Evolutionary conservation across 2,113 vertebrate genomes (phyloP), one percentile per base, ranked within the genome.

Genomic region (Oncorhynchus gorbuscha): DNA sequence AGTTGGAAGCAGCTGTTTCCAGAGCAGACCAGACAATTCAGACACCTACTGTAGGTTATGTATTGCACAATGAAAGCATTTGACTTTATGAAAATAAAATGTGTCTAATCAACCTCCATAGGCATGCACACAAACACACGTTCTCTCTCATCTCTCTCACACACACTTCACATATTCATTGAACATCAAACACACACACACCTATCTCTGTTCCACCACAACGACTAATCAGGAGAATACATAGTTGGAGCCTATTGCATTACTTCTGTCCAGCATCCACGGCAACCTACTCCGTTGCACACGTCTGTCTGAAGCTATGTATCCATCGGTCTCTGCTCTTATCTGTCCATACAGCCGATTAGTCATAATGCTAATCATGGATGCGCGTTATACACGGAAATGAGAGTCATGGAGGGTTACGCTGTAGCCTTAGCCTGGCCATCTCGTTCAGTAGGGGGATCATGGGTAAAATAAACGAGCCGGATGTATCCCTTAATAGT

Each of bases 311-410:
- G 74, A 78, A 75, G 18, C 32, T 28, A 81, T 73, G 8, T 75
- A 81, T 81, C 79, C 80, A 83, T 83, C 85, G 76, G 69, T 79
- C 79, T 83, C 72, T 32, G 71, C 73, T 83, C 64, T 65, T 16
- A 72, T 66, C 76, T 74, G 72, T 81, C 71, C 71, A 66, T 2
- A 55, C 24, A 73, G 62, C 62, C 76, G 72, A 76, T 83, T 80
- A 62, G 79, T 67, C 83, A 76, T 79, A 74, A 87, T 67, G 80
- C 72, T 30, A 65, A 74, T 82, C 76, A 90, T 83, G 84, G 85
- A 84, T 81, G 81, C 87, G 85, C 87, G 79, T 81, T 78, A 82
- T 85, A 81, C 14, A 76, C 84, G 85, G 77, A 89, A 88, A 90
- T 76, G 83, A 79, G 39, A 81, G 74, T 72, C 80, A 67, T 78